Evolutionary conservation across 2,888 invertebrate species (phyloP).

Genomic region (Pseudococcus longispinus): DNA sequence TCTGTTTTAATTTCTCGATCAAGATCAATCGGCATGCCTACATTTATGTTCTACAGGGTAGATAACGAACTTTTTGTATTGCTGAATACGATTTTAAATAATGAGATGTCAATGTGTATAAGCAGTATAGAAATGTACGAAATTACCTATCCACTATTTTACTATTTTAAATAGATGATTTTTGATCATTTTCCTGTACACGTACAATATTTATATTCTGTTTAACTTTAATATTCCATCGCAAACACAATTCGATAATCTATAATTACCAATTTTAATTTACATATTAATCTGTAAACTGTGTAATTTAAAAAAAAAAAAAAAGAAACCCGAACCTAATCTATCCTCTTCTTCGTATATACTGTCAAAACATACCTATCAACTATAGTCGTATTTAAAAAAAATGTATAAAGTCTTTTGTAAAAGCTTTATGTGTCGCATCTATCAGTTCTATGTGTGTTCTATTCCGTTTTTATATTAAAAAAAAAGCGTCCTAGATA

Average conservation of each 20-base stretch:
- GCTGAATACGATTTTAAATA: not conserved
- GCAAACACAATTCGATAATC: not conserved
- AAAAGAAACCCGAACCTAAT: not conserved
- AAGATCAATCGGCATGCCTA: not conserved
- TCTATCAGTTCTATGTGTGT: conserved; percentile 53
- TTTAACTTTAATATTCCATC: not conserved
- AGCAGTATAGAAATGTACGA: not conserved
- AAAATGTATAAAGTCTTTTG: conserved; percentile 44
- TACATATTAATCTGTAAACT: not conserved
- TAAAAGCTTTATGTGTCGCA: conserved; percentile 55
- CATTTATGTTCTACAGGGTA: conserved; percentile 8
- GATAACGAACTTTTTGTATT: conserved; percentile 19
- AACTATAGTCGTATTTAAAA: conserved; percentile 16
- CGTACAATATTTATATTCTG: not conserved
- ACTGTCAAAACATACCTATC: not conserved
- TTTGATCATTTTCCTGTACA: not conserved
- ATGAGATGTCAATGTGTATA: not conserved
- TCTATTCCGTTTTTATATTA: conserved; percentile 37
- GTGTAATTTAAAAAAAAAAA: not conserved
- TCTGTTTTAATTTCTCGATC: not conserved
- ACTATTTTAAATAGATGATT: not conserved
- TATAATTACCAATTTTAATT: not conserved
- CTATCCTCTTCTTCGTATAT: not conserved
- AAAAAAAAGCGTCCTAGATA: conserved; percentile 1
- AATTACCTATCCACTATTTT: not conserved